These are phyloP conservation scores for Sericinus montela DNA, from an alignment of 2,888 invertebrate species.

Conservation along the genomic window DNA sequence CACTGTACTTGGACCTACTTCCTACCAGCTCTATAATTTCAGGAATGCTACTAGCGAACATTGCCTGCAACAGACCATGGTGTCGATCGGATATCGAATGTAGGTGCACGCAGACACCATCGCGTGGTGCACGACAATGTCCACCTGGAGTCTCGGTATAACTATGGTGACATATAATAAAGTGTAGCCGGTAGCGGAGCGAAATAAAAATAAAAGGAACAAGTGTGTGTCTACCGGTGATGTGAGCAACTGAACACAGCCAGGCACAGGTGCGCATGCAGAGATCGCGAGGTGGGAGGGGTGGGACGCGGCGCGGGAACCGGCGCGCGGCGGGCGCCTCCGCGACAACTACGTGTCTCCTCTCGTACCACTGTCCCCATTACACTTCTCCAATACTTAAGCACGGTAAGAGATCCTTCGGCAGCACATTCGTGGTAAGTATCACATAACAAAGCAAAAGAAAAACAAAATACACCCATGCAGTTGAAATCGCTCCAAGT, in stretches of 20 bases:
- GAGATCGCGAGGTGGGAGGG: conserved; percentile 72
- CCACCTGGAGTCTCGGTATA: conserved; percentile 67
- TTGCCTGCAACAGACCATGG: conserved; percentile 93
- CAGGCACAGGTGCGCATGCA: conserved; percentile 77
- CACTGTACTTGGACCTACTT: conserved; percentile 99
- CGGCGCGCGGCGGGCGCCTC: conserved; percentile 35
- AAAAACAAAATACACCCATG: conserved; percentile 75
- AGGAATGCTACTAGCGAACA: conserved; percentile 99
- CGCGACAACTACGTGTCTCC: conserved; percentile 43
- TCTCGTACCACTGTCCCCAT: conserved; percentile 48
- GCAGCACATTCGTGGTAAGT: conserved; percentile 61
- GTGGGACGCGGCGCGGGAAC: conserved; percentile 55
- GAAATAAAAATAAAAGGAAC: conserved; percentile 68
- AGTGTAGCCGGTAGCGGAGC: conserved; percentile 76
- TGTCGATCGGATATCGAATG: conserved; percentile 66
- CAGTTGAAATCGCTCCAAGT: conserved; percentile 54
- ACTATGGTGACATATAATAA: conserved; percentile 66
- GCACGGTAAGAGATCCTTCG: conserved; percentile 58
- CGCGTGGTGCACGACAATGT: conserved; percentile 77
- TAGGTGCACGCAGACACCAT: conserved; percentile 61
- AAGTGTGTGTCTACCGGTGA: conserved; percentile 76
- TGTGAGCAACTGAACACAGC: conserved; percentile 79
- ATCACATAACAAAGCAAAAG: conserved; percentile 78
- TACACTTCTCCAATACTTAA: conserved; percentile 43
- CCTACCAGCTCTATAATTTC: conserved; percentile 99